Percentiles rank a stretch among this genome's conserved stretches.
Conservation (phyloP, 1,140 invertebrate genomes). For the Phthorimaea operculella region DNA sequence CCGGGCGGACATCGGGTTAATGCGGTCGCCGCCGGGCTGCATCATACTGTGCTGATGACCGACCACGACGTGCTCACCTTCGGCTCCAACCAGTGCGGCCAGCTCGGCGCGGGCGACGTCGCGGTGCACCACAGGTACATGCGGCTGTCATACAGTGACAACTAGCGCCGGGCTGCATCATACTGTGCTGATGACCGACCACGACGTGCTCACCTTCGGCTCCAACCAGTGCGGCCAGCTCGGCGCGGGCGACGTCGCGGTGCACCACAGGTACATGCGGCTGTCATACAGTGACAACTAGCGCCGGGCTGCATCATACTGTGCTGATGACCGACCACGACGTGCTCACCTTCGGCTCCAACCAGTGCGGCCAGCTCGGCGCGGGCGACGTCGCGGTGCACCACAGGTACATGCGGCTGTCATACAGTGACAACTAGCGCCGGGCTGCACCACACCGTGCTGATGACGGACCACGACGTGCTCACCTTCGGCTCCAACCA, state of each 20-base stretch:
- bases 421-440: too few species aligned
- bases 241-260: conserved; percentile 85
- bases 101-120: conserved; percentile 90
- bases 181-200: conserved; percentile 72
- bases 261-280: conserved; percentile 79
- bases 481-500: conserved; percentile 95
- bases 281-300: too few species aligned
- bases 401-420: conserved; percentile 75
- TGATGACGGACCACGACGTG: conserved; percentile 74
- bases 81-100: conserved; percentile 94
- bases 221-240: conserved; percentile 96
- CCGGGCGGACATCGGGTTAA: conserved; percentile 76
- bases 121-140: conserved; percentile 79
- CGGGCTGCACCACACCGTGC: conserved; percentile 88
- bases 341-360: conserved; percentile 93
- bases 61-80: conserved; percentile 84
- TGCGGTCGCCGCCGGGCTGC: conserved; percentile 89
- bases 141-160: too few species aligned
- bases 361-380: conserved; percentile 94
- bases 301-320: conserved; percentile 92
- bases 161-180: conserved; percentile 94
- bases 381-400: conserved; percentile 84
- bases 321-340: conserved; percentile 70
- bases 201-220: conserved; percentile 87
- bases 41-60: conserved; percentile 80